Conservation (phyloP, 2,113 vertebrate genomes). For the Octodon degus region DNA sequence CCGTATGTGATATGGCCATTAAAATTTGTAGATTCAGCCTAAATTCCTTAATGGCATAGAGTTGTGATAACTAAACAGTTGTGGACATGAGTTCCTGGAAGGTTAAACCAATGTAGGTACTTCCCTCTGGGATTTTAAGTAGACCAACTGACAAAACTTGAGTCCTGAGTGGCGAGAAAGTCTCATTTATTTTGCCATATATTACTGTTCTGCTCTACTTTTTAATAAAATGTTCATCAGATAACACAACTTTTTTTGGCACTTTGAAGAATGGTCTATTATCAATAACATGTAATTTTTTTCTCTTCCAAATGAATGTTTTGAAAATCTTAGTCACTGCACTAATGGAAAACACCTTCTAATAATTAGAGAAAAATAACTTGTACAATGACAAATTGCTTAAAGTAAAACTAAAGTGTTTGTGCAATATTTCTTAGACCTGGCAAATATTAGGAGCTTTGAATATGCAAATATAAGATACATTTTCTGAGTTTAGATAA, state of each 20-base stretch:
- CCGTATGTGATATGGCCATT: not conserved
- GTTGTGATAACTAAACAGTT: not conserved
- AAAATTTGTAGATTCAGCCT: not conserved
- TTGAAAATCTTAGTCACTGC: conserved; percentile 72
- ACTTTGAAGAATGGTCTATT: conserved; percentile 81
- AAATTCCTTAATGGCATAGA: not conserved
- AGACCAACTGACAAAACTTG: not conserved
- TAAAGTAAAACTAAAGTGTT: conserved; percentile 45
- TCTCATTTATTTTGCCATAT: not conserved
- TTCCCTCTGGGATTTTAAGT: not conserved
- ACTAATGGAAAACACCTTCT: conserved; percentile 68
- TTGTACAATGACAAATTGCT: conserved; percentile 59
- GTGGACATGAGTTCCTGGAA: not conserved
- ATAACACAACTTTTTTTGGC: conserved; percentile 69
- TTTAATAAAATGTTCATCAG: conserved; percentile 76
- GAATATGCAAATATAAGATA: conserved; percentile 38
- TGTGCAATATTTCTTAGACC: conserved; percentile 58
- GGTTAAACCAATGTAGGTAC: not conserved
- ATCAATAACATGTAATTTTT: conserved; percentile 70
- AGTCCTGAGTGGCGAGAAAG: not conserved
- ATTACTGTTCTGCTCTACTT: conserved; percentile 41
- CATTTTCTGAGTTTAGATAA: conserved; percentile 6
- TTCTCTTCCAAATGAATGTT: conserved; percentile 61
- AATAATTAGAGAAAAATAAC: conserved; percentile 65
- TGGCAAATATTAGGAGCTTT: conserved; percentile 44